Evolutionary conservation across 1,140 invertebrate genomes (phyloP).

Genomic region (Solen grandis): DNA sequence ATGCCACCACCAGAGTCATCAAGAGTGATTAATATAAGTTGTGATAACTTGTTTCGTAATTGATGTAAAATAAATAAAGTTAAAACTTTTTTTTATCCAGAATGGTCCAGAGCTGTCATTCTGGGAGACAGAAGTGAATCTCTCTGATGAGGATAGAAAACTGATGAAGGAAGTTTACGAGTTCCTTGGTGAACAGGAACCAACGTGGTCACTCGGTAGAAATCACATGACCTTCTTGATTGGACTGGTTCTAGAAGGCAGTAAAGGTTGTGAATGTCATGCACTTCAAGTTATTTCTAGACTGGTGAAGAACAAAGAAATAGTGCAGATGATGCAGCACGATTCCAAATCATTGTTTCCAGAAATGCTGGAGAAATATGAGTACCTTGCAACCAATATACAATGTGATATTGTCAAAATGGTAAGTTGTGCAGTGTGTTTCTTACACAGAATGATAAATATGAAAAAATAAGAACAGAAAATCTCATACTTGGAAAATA

Average conservation of each 20-base stretch:
- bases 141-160: slow-evolving; percentile 34
- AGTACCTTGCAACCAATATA: slow-evolving; percentile 49
- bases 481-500: no score
- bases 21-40: no score
- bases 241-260: slow-evolving; percentile 54
- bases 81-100: no score
- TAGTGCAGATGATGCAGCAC: slow-evolving; percentile 55
- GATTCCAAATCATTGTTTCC: slow-evolving; percentile 58
- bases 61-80: no score
- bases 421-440: slow-evolving; percentile 28
- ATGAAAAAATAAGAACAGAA: no score
- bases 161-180: slow-evolving; percentile 62
- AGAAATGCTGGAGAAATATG: slow-evolving; percentile 59
- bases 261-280: slow-evolving; percentile 16
- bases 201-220: slow-evolving; percentile 59
- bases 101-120: slow-evolving; percentile 10
- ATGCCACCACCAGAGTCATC: no score
- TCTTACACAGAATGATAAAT: no score
- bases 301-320: slow-evolving; percentile 56
- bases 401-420: slow-evolving; percentile 55
- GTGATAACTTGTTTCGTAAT: no score
- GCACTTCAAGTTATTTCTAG: slow-evolving; percentile 40
- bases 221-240: slow-evolving; percentile 58
- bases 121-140: slow-evolving; percentile 13
- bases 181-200: slow-evolving; percentile 42